Percentiles rank a stretch among this genome's conserved stretches.
phyloP scores from a whole-genome alignment of 2,113 vertebrate species.

The Pangasianodon gigas region DNA sequence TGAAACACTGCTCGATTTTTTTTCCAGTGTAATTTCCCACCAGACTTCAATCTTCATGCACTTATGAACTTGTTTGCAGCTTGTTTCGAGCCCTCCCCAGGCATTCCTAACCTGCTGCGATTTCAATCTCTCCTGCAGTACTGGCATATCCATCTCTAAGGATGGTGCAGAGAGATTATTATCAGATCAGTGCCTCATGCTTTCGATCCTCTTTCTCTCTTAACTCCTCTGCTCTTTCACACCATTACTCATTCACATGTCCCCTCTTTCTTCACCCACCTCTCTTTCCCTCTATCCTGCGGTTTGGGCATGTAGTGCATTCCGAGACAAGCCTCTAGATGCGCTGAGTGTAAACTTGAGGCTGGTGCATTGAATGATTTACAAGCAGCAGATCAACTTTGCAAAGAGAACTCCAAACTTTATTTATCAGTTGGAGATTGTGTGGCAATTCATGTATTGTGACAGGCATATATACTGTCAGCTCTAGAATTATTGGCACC shows the following conservation, averaged over 20 bases:
- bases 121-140: slow-evolving; percentile 41
- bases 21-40: slow-evolving; percentile 11
- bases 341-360: slow-evolving; percentile 43
- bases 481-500: not conserved
- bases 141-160: slow-evolving; percentile 42
- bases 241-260: slow-evolving; percentile 14
- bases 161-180: slow-evolving; percentile 22
- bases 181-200: slow-evolving; percentile 26
- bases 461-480: not conserved
- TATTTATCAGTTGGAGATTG: slow-evolving; percentile 2
- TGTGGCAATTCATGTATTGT: not conserved
- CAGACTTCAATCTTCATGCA: not conserved
- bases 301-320: slow-evolving; percentile 62
- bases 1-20: not conserved
- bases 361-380: slow-evolving; percentile 14
- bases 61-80: slow-evolving; percentile 18
- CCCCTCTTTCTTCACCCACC: slow-evolving; percentile 11
- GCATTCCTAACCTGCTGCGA: slow-evolving; percentile 24
- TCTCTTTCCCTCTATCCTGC: slow-evolving; percentile 27
- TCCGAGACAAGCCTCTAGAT: slow-evolving; percentile 58
- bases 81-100: not conserved
- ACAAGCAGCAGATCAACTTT: slow-evolving; percentile 2
- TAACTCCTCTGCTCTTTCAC: slow-evolving; percentile 26
- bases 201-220: not conserved
- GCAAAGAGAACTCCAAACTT: not conserved